Base-by-base conservation (phyloP, 2,888 invertebrate species). In the Drosophila flavopinicola region DNA sequence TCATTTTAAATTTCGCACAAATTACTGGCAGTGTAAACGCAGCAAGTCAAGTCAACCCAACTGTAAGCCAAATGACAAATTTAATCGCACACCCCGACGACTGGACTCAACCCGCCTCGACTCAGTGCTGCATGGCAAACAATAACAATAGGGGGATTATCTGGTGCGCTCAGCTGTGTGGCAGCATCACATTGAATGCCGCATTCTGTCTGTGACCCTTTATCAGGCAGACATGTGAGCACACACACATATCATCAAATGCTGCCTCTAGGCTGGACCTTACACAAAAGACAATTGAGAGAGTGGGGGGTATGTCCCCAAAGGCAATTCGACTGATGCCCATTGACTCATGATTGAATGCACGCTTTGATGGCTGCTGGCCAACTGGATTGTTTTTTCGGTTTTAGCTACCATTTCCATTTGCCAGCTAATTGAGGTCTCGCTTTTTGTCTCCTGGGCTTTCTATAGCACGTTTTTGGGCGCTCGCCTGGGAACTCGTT, bases 271-370 rank as follows among this genome's bases (percentile, higher is more conserved):
- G 52, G 59, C 65, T 59, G 69, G 57, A 47, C 65, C 29, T 25
- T 39, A 35, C 27, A 33, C 17, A 30, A 25, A 42, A 13, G 56
- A 61, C 56, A 57, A 53, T 53, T 57, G 53, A 53, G 38, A 53
- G 38, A 53, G n/a, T n/a, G n/a, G n/a, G n/a, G n/a, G 27, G 35
- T 56, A 48, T 23, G 59, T n/a, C 56, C 59, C 65, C 54, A 51
- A 24, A 41, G 48, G 41, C 69, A 58, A 58, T 58, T 44, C 23
- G 20, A 11, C 29, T 33, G 48, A 51, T 44, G 20, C 52, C 35
- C 39, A 66, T 49, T 70, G 56, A 54, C 33, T 60, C 72, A 72
- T 73, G 64, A 68, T 73, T 73, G 73, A 68, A 56, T 73, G 73
- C 61, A 54, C 64, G 41, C 68, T 47, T 48, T 66, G 70, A 56